Percentiles rank a stretch among this genome's conserved stretches.
These are phyloP conservation scores for Vidua chalybeata DNA, from an alignment of 2,113 vertebrate species.

Conservation along the genomic window DNA sequence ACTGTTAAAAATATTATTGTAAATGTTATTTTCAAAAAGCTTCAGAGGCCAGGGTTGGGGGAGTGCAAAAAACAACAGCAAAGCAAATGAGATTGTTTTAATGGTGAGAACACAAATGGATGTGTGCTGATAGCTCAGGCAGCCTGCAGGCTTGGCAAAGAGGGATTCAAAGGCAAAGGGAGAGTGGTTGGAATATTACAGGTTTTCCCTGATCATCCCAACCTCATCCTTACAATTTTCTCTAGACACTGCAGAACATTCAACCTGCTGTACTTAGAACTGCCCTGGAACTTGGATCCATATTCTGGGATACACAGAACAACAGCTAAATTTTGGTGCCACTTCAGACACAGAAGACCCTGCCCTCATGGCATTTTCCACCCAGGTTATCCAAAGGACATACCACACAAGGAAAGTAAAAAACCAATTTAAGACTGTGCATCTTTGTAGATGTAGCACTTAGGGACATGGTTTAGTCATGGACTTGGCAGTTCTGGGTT, in stretches of 20 bases:
- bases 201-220: neutral
- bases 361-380: neutral
- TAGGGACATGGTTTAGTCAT: neutral
- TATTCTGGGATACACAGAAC: neutral
- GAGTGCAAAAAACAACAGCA: slow-evolving; percentile 43
- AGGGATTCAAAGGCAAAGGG: neutral
- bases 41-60: slow-evolving; percentile 38
- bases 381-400: neutral
- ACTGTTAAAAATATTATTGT: slow-evolving; percentile 72
- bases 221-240: neutral
- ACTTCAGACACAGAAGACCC: fast-evolving
- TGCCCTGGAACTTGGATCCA: neutral
- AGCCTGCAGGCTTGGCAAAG: neutral
- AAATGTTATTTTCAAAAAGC: slow-evolving; percentile 59
- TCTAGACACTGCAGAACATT: neutral
- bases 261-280: neutral
- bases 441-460: neutral
- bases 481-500: neutral
- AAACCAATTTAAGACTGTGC: neutral
- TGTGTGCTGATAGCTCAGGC: neutral
- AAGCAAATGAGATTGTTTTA: slow-evolving; percentile 25
- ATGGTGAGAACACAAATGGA: neutral
- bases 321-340: neutral
- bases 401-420: fast-evolving
- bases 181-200: neutral